phyloP scores from a whole-genome alignment of 2,888 invertebrate species.

The Drosophila koepferae region DNA sequence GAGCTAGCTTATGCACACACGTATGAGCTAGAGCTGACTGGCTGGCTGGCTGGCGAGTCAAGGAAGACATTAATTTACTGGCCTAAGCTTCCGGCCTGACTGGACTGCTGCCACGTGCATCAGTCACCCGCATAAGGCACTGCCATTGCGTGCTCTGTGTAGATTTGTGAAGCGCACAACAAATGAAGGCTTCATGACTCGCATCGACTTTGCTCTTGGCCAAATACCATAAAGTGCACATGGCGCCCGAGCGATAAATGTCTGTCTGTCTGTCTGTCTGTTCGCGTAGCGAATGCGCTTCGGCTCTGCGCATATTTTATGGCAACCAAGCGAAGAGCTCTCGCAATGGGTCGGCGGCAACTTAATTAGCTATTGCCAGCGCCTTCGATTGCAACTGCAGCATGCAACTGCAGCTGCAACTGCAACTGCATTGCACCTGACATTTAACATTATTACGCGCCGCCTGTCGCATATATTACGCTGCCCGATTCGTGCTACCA shows the following conservation, averaged over 20 bases:
- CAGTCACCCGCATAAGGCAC: constrained; percentile 20
- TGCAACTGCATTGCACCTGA: constrained; percentile 73
- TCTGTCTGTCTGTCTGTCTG: constrained; percentile 25
- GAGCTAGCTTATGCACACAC: constrained; percentile 8
- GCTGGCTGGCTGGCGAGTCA: constrained; percentile 37
- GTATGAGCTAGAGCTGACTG: constrained; percentile 23
- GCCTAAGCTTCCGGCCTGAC: constrained; percentile 52
- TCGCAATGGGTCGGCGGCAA: constrained; percentile 47
- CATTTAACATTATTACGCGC: constrained; percentile 76
- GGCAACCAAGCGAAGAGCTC: constrained; percentile 43
- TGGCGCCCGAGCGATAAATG: constrained; percentile 41
- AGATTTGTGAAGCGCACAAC: constrained; percentile 63
- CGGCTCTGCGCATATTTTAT: constrained; percentile 66
- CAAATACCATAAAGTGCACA: constrained; percentile 65
- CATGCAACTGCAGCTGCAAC: constrained; percentile 16
- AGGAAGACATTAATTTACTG: constrained; percentile 75
- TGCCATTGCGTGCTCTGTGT: constrained; percentile 63
- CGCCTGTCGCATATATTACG: constrained; percentile 64
- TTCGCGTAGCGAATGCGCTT: constrained; percentile 15
- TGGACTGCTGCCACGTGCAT: constrained; percentile 22
- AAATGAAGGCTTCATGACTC: constrained; percentile 71
- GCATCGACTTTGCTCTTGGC: constrained; percentile 56
- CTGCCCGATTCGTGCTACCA: constrained; percentile 16
- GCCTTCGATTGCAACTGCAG: constrained; percentile 38
- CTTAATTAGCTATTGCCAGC: constrained; percentile 71